Evolutionary conservation across 1,140 invertebrate species (phyloP).

Genomic region (Acromyrmex heyeri): DNA sequence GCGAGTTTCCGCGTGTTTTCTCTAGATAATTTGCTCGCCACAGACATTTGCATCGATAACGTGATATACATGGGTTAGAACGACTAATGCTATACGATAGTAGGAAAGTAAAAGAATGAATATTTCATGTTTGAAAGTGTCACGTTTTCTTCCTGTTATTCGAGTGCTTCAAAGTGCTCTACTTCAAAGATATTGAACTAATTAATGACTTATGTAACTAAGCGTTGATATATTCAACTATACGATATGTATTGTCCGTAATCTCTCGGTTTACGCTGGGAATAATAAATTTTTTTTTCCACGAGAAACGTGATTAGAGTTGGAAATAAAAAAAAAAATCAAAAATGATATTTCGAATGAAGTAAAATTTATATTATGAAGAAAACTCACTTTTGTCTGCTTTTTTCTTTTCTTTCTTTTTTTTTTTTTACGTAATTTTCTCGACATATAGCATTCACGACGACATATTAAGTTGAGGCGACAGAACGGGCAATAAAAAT

Average conservation of each 20-base stretch:
- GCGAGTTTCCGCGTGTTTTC: constrained; percentile 56
- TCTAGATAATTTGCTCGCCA: background rate
- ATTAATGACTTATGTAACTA: background rate
- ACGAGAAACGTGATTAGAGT: background rate
- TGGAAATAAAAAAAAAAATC: background rate
- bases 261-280: no score
- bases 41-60: constrained; percentile 27
- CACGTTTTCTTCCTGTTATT: background rate
- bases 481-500: constrained; percentile 69
- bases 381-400: background rate
- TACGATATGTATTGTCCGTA: no score
- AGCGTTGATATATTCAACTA: background rate
- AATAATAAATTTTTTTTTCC: background rate
- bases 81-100: background rate
- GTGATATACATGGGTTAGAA: background rate
- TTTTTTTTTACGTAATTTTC: constrained; percentile 18
- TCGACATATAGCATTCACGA: background rate
- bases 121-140: background rate
- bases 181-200: background rate
- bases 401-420: background rate
- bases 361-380: background rate
- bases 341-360: background rate
- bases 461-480: constrained; percentile 46
- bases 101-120: background rate
- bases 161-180: background rate